phyloP scores from a whole-genome alignment of 1,140 invertebrate species.

The Pissodes strobi region DNA sequence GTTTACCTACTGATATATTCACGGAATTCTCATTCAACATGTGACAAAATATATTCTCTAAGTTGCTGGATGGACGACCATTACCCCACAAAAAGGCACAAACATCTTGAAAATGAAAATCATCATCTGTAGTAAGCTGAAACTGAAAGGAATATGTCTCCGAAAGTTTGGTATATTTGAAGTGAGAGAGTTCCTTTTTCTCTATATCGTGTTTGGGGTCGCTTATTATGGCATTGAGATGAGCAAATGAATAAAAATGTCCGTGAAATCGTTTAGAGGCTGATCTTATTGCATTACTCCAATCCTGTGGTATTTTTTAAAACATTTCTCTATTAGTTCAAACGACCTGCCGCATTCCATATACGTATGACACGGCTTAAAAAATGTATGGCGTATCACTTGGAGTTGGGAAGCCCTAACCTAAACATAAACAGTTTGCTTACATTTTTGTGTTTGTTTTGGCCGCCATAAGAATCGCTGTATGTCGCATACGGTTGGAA shows the following conservation, averaged over 20 bases:
- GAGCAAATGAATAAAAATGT: neutral
- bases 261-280: neutral
- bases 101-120: neutral
- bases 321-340: neutral
- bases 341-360: constrained; percentile 30
- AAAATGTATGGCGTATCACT: constrained; percentile 25
- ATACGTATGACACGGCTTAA: constrained; percentile 30
- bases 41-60: neutral
- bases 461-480: constrained; percentile 37
- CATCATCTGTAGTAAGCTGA: neutral
- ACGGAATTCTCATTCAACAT: neutral
- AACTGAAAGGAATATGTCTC: neutral
- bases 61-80: neutral
- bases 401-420: constrained; percentile 24
- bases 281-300: neutral
- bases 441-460: constrained; percentile 39
- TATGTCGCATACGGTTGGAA: too few relatives aligned
- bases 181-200: neutral
- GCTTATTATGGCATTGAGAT: neutral
- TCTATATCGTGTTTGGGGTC: neutral
- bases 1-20: neutral
- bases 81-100: too few relatives aligned
- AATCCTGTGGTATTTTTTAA: neutral
- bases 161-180: neutral
- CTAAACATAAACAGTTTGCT: constrained; percentile 30